Base-by-base conservation (phyloP, 1,140 invertebrate species). In the Heterodera schachtii region DNA sequence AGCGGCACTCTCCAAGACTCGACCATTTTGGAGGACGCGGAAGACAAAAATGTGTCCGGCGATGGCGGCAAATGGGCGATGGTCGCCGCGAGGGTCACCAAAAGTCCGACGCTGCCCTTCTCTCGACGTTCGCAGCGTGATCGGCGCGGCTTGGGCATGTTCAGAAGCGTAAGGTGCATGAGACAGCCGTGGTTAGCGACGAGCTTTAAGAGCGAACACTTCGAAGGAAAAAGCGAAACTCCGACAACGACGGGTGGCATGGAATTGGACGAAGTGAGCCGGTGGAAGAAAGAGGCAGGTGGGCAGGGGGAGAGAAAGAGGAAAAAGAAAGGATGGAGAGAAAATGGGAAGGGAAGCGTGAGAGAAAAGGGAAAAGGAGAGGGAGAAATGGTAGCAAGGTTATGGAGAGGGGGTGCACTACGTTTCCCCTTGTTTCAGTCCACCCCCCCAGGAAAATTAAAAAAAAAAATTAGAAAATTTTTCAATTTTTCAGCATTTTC, bases 21-120 rank as follows among this genome's bases (percentile, higher is more conserved):
- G n/a, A 78, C 84, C 41, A 89, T 90, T 64, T 75, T 82, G 16
- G 89, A 90, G 83, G 87, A 85, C 67, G 82, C 74, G 13, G 88
- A 90, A 70, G 88, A 88, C 71, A 87, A 89, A 44, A n/a, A 46
- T 64, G 43, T n/a, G 44, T 74, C 76, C 13, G 41, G 19, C 21
- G n/a, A 41, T 66, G 69, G 21, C 21, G 52, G 64, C 9, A 16
- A 60, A 60, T 11, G 57, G 57, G 57, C 57, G 41, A 47, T 9
- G 77, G 52, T 19, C 9, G 41, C 82, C 31, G 44, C 4, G 41
- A 21, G 74, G 64, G 82, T 87, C 0, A 73, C 47, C 11, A 87
- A 87, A 73, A 88, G 87, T 71, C 87, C 86, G 1, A 82, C 86
- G 1, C 76, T 87, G 64, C 82, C 85, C 13, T 85, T 81, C 21